Evolutionary conservation across 2,797 vertebrate species (phyloP), one percentile per base, ranked within the genome.

Genomic region (Peromyscus attwateri): DNA sequence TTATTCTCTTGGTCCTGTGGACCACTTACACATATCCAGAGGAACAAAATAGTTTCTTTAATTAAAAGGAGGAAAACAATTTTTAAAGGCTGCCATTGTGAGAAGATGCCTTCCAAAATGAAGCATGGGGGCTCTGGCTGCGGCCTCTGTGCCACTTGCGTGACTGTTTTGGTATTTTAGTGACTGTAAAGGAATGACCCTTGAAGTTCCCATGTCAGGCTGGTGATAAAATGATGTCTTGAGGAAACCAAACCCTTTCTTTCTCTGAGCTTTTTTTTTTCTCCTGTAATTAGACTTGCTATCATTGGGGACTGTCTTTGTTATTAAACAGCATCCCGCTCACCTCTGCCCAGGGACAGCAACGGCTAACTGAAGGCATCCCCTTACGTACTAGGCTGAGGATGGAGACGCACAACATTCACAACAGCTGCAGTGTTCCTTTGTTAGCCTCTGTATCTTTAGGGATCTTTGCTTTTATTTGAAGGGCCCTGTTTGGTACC

Each of bases 201-300:
- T 98, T 98, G 97, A 98, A 98, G 98, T 98, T 97, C 97, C 46
- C 91, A 55, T 98, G 98, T 99, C 97, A 98, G 84, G 55, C 95
- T 97, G 89, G 95, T 98, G 98, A 98, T 98, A 98, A 98, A 98
- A 97, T 98, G 97, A 98, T 43, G 80, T 98, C 92, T 96, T 92
- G 97, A 94, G 94, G 91, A 97, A 87, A 90, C 97, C 96, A 98
- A 98, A 97, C 43, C 95, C n/a, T 95, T 98, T 97, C 97, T 98
- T 98, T 98, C 89, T 55, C 98, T 97, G 89, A 75, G 80, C 64
- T 93, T 93, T 97, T 98, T 96, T 94, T 16, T 14, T 3, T 81
- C 97, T 85, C 37, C 96, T 98, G 97, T 98, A 98, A 98, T 98
- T 98, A 98, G 97, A 98, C 96, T 98, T 98, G 92, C 98, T 95